Percentiles rank a stretch among this genome's conserved stretches.
These are phyloP conservation scores for Genyomyrus donnyi DNA, from an alignment of 2,113 vertebrate species.

Conservation along the genomic window DNA sequence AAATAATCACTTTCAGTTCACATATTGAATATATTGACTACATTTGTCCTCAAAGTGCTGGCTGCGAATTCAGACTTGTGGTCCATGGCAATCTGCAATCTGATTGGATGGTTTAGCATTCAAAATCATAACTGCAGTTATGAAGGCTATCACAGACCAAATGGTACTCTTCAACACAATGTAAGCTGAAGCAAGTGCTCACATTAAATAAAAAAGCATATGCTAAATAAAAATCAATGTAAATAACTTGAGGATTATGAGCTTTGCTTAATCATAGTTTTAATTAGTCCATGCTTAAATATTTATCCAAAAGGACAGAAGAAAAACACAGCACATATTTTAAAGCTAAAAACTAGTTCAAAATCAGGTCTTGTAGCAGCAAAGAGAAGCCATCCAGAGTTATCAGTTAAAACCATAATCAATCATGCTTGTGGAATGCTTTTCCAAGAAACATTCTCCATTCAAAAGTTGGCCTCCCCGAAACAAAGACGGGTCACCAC, in stretches of 20 bases:
- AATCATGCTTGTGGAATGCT: not conserved
- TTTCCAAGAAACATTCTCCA: not conserved
- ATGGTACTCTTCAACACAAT: not conserved
- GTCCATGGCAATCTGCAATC: slow-evolving; percentile 3
- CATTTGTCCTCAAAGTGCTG: not conserved
- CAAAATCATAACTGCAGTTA: not conserved
- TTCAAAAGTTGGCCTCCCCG: not conserved
- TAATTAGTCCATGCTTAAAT: not conserved
- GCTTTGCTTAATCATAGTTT: not conserved
- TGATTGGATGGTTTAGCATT: not conserved
- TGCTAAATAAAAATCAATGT: not conserved
- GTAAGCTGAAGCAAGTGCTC: not conserved
- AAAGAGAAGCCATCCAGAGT: not conserved
- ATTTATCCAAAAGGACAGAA: not conserved
- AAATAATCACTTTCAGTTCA: not conserved
- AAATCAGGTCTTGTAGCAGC: not conserved
- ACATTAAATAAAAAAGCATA: not conserved
- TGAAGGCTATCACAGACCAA: not conserved
- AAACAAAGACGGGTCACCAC: not conserved
- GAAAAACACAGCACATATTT: not conserved
- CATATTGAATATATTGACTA: not conserved
- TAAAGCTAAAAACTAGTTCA: not conserved
- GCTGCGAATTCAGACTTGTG: not conserved
- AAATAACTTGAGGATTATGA: not conserved
- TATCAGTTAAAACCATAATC: not conserved